Evolutionary conservation across 2,797 vertebrate species (phyloP), one percentile per base, ranked within the genome.

Genomic region (Squalus acanthias): DNA sequence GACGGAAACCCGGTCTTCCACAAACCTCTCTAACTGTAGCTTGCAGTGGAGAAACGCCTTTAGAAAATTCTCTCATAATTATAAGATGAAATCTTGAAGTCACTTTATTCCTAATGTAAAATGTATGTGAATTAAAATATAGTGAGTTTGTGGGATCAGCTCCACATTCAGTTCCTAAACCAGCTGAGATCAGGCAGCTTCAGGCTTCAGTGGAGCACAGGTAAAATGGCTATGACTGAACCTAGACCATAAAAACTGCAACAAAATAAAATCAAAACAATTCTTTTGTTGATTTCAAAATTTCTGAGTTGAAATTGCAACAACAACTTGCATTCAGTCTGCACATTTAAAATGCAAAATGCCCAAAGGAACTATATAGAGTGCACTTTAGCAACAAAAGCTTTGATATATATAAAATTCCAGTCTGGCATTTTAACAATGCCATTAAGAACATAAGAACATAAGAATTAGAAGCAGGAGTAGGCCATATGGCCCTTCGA

Each of bases 41-140:
- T 70, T 70, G 24, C 46, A 72, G 24, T 69, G 93, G 1, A 95
- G 67, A 95, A 95, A 95, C 24, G 67, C 93, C 93, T 70, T 95
- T 72, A 13, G 93, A 69, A 70, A 50, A 70, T 95, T 91, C 88
- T 33, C 67, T 46, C 69, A 72, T 72, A 70, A 95, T 70, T 95
- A 95, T 95, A 95, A 95, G 67, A 72, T 70, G 46, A 95, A 95
- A 95, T 50, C 12, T 69, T 95, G 60, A 72, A 95, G n/a, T 46
- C 39, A 72, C 39, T 95, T 95, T 70, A 70, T 69, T 53, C 22
- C 67, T 72, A 29, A 95, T 72, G 67, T 7, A 95, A 95, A 53
- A 95, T 50, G 46, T 53, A 95, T 95, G 93, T 72, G 39, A 95
- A 70, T 95, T 95, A 70, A 95, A 95, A 26, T 72, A 95, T 15